Evolutionary conservation across 2,888 invertebrate genomes (phyloP), one percentile per base, ranked within the genome.

Genomic region (Tinea pellionella): DNA sequence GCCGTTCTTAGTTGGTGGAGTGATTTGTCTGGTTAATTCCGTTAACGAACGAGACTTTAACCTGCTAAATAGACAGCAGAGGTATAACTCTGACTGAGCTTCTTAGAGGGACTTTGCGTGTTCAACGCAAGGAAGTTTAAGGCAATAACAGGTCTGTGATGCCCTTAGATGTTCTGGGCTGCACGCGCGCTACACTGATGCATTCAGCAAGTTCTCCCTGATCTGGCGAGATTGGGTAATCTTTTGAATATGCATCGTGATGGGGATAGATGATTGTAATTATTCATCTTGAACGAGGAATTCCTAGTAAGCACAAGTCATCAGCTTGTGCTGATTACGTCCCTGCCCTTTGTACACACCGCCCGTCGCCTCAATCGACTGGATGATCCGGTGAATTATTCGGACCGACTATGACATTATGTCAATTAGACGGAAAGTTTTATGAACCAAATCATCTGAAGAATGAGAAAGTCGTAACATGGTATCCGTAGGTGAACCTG

Each of bases 1-100:
- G 90, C 90, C 90, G 89, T 90, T 91, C 89, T 90, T 90, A 90
- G 90, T 90, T 90, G 88, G 90, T 90, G 89, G 90, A 90, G 89
- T 79, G 90, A 91, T 90, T 90, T 91, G 90, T 91, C 90, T 90
- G 91, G 89, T 91, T 91, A 89, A 92, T 91, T 92, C 89, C 90
- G 90, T 89, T 91, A 92, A 91, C 90, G 90, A 91, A 90, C 89
- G 90, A 90, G 89, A 90, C 89, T 88, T 86, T 87, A 80, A 81
- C 88, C 84, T 89, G 78, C 81, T 89, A 88, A 89, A 78, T 88
- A 89, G 88, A 75, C 74, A 75, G 71, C 63, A 64, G 64, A 65
- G 66, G 66, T 68, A 68, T 65, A 66, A 68, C 69, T 24, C 24
- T 24, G n/a, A 73, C 71, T 70, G 64, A 69, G 71, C 87, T 89